Base-by-base conservation (phyloP, 2,888 invertebrate species). In the Notodonta dromedarius region DNA sequence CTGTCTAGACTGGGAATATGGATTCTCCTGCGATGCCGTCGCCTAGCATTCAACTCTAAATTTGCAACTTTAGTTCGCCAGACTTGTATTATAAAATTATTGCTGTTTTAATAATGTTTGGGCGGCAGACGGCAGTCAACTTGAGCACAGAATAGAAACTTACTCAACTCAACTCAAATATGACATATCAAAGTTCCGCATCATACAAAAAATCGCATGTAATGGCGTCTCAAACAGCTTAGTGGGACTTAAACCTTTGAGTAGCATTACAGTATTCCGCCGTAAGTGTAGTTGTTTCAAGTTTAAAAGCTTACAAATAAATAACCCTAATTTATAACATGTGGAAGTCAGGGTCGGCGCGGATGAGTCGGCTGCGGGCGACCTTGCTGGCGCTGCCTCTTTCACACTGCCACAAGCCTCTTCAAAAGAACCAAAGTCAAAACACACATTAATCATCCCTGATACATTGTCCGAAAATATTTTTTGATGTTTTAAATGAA, bases 1-100 rank as follows among this genome's bases (percentile, higher is more conserved):
- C 54, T 39, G 54, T 54, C 52, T 52, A 32, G 52, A 52, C 50
- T 16, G 9, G 11, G 69, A 66, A 69, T 72, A 71, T 69, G 69
- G 65, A 69, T 71, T 74, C 62, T 9, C 3, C n/a, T 39, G 39
- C 5, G 35, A n/a, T 53, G 13, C 35, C 32, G 24, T 32, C 6
- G 52, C 39, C 54, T 39, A 13, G 39, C 24, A 24, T 24, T 24
- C 24, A 24, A 14, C 6, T 32, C 39, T 4, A 24, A 13, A n/a
- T n/a, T 39, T 54, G 12, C 39, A 54, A 54, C 39, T 39, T 39
- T n/a, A 39, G 39, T 54, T 24, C 39, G 9, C 39, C 54, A 54
- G 54, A 54, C 54, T 39, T 53, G 5, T 52, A 52, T 52, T 50
- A 50, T 50, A 16, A 5, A 52, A 52, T 24, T 24, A 51, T 16